Conservation (phyloP, 2,113 vertebrate species). For the Salminus brasiliensis region DNA sequence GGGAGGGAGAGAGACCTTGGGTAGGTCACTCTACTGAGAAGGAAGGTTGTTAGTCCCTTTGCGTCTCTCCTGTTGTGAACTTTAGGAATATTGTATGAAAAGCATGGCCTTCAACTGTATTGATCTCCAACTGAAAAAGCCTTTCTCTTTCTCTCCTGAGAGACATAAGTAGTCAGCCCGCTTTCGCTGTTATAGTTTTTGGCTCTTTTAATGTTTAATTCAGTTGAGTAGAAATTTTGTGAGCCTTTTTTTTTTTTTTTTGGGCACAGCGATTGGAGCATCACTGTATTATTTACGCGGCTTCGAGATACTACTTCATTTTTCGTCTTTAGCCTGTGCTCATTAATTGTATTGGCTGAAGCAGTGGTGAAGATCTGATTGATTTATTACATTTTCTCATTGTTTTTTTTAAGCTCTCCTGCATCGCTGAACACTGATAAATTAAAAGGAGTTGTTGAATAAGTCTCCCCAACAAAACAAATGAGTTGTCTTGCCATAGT, state of each 20-base stretch:
- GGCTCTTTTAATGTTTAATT: conserved; percentile 13
- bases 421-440: background rate
- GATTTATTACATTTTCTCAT: background rate
- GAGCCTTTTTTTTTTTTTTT: background rate
- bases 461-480: background rate
- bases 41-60: background rate
- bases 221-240: background rate
- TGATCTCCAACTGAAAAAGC: conserved; percentile 28
- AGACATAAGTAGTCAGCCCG: background rate
- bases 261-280: background rate
- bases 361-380: background rate
- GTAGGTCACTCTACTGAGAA: conserved; percentile 28
- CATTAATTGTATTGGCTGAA: background rate
- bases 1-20: background rate
- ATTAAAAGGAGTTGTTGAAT: background rate
- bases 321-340: background rate
- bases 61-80: conserved; percentile 17
- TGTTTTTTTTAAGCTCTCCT: background rate
- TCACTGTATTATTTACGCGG: conserved; percentile 14
- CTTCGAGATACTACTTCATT: background rate
- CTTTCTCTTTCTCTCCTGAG: background rate
- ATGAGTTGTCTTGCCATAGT: background rate
- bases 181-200: conserved; percentile 1
- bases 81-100: conserved; percentile 46
- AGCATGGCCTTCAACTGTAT: conserved; percentile 34